These are phyloP conservation scores for Platysternon megacephalum DNA, from an alignment of 2,113 vertebrate genomes.

Conservation along the genomic window DNA sequence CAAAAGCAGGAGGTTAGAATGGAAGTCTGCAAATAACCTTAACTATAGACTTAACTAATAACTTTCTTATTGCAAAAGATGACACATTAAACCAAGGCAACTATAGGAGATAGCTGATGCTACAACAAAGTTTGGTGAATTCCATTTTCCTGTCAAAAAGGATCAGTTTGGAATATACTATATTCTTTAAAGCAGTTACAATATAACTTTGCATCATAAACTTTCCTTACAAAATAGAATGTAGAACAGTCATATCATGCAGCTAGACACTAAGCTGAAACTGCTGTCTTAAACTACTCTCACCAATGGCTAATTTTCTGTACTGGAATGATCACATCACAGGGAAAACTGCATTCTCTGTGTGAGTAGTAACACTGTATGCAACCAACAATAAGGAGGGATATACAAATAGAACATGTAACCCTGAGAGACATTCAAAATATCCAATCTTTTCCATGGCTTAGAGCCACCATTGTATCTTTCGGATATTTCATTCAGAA, in stretches of 20 bases:
- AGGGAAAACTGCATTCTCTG: constrained; percentile 6
- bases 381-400: constrained; percentile 21
- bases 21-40: neutral
- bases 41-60: neutral
- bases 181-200: neutral
- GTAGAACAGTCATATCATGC: neutral
- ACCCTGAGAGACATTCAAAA: constrained; percentile 21
- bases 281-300: constrained; percentile 44
- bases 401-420: constrained; percentile 28
- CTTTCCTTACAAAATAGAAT: neutral
- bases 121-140: neutral
- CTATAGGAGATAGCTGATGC: neutral
- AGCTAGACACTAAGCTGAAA: neutral
- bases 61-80: neutral
- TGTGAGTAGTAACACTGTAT: constrained; percentile 39
- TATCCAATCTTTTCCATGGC: neutral
- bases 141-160: neutral
- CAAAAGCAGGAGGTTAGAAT: neutral
- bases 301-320: constrained; percentile 51
- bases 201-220: neutral
- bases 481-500: constrained; percentile 54
- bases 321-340: neutral
- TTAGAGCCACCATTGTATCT: neutral
- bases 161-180: neutral
- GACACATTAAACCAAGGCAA: neutral